Evolutionary conservation across 2,888 invertebrate species (phyloP).

Genomic region (Bombylius discolor): DNA sequence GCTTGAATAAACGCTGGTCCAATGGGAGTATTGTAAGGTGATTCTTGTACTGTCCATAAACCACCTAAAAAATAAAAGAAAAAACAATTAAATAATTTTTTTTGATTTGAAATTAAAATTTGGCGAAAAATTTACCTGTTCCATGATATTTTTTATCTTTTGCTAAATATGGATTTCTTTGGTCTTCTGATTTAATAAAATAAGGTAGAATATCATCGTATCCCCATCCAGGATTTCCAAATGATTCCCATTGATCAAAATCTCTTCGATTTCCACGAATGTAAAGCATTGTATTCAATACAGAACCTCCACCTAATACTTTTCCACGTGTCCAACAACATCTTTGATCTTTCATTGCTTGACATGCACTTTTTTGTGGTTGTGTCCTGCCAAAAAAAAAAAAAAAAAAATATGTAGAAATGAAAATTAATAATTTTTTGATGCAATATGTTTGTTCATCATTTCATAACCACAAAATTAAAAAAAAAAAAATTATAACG

Average conservation of each 20-base stretch:
- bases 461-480: too few species aligned
- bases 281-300: constrained; percentile 84
- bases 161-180: constrained; percentile 76
- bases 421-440: too few species aligned
- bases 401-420: background rate
- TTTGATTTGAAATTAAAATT: background rate
- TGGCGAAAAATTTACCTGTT: constrained; percentile 42
- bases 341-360: constrained; percentile 71
- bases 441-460: too few species aligned
- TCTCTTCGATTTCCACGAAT: constrained; percentile 76
- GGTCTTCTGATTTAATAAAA: constrained; percentile 78
- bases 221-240: constrained; percentile 82
- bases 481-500: too few species aligned
- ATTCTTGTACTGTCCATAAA: constrained; percentile 33
- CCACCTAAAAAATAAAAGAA: constrained; percentile 26
- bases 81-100: background rate
- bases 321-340: constrained; percentile 87
- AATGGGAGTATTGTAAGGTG: constrained; percentile 52
- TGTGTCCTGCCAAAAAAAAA: constrained; percentile 52
- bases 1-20: constrained; percentile 77
- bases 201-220: constrained; percentile 69
- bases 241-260: constrained; percentile 73
- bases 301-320: constrained; percentile 75
- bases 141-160: constrained; percentile 55
- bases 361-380: constrained; percentile 69